Base-by-base conservation (phyloP, 2,797 vertebrate species). In the Molossus alvarezi region DNA sequence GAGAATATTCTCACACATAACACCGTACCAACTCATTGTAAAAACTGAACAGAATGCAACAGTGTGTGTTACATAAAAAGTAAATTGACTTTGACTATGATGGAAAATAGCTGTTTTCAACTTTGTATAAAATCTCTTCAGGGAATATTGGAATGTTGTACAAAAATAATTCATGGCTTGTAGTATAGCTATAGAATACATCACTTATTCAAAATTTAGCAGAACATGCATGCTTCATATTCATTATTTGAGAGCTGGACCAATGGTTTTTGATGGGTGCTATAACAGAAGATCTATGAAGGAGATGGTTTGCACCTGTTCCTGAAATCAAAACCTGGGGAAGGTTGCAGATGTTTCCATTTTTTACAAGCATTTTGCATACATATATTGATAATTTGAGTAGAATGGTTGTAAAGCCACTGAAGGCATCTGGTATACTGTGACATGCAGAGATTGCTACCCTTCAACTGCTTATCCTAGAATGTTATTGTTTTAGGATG, bases 51-150 rank as follows among this genome's bases (percentile, higher is more conserved):
- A 88, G 55, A 94, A 73, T 9, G 1, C 21, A 89, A n/a, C 41
- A 48, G 5, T 65, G 13, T 60, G 5, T 69, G 20, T 67, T 85
- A 20, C 62, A 81, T 96, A 62, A 91, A 90, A 84, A 90, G 20
- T 89, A 91, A 91, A 18, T 57, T n/a, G 75, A 91, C 77, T 92
- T 90, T 84, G 79, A 67, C 84, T 72, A 3, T 81, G 62, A 80
- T 96, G 27, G 86, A 41, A 91, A 89, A 48, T 60, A 91, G 33
- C 60, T 73, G 25, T 96, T 94, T 94, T 86, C 64, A 95, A 53
- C 58, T 57, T 93, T 90, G 17, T 90, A 20, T 96, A 93, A 93
- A 90, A 79, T 80, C 60, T 95, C 85, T 97, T 95, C 85, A 88
- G 85, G 88, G 84, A 95, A 73, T 94, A 77, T 55, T 95, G 57